These are phyloP conservation scores for Drosophila teissieri DNA, from an alignment of 1,140 invertebrate species.

Conservation along the genomic window DNA sequence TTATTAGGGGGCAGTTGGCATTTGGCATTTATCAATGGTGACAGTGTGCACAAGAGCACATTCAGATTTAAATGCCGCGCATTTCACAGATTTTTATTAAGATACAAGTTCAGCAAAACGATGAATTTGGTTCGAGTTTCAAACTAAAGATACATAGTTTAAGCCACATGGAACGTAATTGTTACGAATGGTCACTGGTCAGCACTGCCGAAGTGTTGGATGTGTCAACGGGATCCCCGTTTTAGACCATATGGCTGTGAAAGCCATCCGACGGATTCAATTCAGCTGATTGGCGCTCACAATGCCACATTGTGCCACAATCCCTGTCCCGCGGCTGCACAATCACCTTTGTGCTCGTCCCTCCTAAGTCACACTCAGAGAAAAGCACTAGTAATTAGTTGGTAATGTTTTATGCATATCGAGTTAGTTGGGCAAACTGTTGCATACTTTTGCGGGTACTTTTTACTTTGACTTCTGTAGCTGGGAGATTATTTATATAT, in stretches of 20 bases:
- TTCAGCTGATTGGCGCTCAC: slow-evolving; percentile 22
- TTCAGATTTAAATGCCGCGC: background rate
- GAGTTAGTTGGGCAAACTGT: background rate
- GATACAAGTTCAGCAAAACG: background rate
- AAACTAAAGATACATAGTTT: too few relatives aligned
- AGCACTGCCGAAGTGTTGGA: slow-evolving; percentile 3
- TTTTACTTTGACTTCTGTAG: too few relatives aligned
- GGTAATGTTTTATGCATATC: too few relatives aligned
- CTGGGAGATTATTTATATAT: too few relatives aligned
- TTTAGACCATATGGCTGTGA: slow-evolving; percentile 9
- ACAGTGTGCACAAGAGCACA: background rate
- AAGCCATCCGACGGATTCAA: slow-evolving; percentile 1
- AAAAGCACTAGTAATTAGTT: too few relatives aligned
- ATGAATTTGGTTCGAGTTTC: too few relatives aligned
- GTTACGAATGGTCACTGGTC: background rate
- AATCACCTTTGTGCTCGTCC: background rate
- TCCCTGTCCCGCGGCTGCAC: background rate
- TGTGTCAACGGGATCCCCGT: slow-evolving; percentile 1
- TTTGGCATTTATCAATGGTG: slow-evolving; percentile 1
- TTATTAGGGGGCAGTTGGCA: slow-evolving; percentile 6
- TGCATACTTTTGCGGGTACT: background rate
- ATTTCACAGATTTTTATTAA: background rate
- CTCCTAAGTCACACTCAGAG: background rate
- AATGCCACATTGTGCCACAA: background rate
- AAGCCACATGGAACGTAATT: too few relatives aligned